Conservation (phyloP, 2,888 invertebrate genomes). For the Conus canariensis region DNA sequence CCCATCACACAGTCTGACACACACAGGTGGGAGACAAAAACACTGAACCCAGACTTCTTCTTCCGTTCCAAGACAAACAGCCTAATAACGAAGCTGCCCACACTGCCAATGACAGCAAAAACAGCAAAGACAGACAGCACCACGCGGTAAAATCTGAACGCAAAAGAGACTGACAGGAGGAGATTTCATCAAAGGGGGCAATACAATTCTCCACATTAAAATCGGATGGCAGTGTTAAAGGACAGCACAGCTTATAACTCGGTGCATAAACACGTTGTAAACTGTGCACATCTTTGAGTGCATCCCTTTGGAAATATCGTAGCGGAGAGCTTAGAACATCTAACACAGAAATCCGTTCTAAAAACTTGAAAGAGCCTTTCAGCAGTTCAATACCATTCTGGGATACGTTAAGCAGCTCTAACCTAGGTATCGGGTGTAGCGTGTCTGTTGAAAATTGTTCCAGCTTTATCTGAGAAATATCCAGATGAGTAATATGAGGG, state of each 20-base stretch:
- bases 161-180: conserved; percentile 37
- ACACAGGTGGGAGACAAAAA: conserved; percentile 45
- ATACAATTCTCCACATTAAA: conserved; percentile 14
- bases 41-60: background rate
- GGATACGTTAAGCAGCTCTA: background rate
- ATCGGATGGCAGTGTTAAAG: background rate
- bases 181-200: conserved; percentile 36
- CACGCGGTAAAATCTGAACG: conserved; percentile 26
- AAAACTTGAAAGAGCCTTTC: background rate
- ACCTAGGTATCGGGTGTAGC: background rate
- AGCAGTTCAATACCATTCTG: background rate
- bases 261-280: conserved; percentile 3
- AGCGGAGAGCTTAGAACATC: background rate
- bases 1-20: conserved; percentile 58
- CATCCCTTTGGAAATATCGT: background rate
- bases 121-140: conserved; percentile 27
- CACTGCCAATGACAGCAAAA: conserved; percentile 25
- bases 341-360: background rate
- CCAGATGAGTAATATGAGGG: background rate
- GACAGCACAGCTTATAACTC: conserved; percentile 38
- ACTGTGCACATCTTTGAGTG: background rate
- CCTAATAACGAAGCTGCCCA: background rate
- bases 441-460: background rate
- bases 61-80: background rate
- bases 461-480: background rate